A percentile compares a stretch with the other conserved stretches of the same genome.
phyloP scores from a whole-genome alignment of 2,797 vertebrate species.

The Acanthornis magna region DNA sequence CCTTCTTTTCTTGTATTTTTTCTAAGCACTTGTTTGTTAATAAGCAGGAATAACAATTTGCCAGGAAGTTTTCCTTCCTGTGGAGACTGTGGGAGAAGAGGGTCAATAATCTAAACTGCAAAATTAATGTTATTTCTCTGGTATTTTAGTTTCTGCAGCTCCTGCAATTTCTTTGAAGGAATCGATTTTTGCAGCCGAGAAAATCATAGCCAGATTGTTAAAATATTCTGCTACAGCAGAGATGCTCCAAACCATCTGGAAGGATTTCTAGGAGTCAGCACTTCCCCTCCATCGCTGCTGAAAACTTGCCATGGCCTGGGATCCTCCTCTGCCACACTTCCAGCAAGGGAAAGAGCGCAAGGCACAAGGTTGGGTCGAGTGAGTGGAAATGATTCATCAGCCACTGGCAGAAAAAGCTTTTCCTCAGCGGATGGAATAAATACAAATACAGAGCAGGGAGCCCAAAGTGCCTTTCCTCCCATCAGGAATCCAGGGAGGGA shows the following conservation, averaged over 20 bases:
- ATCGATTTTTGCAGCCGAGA: slow-evolving; percentile 35
- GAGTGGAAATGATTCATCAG: background rate
- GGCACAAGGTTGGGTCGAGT: background rate
- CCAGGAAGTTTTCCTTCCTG: background rate
- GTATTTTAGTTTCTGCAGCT: slow-evolving; percentile 57
- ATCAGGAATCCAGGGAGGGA: background rate
- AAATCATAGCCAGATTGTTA: slow-evolving; percentile 75
- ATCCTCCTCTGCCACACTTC: background rate
- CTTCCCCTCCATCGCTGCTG: slow-evolving; percentile 29
- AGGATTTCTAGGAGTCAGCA: slow-evolving; percentile 73
- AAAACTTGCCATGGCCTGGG: slow-evolving; percentile 41
- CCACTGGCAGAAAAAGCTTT: background rate
- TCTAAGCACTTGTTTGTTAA: background rate
- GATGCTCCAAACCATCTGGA: slow-evolving; percentile 74
- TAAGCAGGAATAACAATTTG: background rate
- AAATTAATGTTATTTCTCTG: slow-evolving; percentile 58
- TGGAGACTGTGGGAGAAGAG: background rate
- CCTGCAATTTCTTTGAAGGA: slow-evolving; percentile 66
- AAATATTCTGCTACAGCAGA: slow-evolving; percentile 72
- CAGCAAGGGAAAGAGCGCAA: background rate
- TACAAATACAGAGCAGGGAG: background rate
- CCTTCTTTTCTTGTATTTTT: background rate
- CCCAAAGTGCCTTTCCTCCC: background rate
- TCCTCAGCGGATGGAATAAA: background rate
- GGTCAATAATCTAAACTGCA: slow-evolving; percentile 39